These are phyloP conservation scores for Sebastes diaconus DNA, from an alignment of 2,797 vertebrate genomes.

Conservation along the genomic window DNA sequence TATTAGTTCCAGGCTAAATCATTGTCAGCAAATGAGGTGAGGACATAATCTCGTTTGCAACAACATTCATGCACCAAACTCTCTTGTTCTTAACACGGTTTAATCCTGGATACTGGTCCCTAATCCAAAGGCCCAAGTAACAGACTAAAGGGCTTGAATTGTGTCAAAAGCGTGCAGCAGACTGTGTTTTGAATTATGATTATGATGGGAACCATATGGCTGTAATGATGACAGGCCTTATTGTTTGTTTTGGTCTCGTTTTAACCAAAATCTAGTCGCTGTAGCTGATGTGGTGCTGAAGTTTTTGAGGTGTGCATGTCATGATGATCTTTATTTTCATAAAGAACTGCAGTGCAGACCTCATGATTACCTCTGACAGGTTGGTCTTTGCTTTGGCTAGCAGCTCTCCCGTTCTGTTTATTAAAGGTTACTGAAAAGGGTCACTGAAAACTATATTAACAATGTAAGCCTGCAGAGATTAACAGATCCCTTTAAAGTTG, in stretches of 20 bases:
- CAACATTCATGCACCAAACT: conserved; percentile 8
- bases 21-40: conserved; percentile 11
- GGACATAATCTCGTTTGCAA: conserved; percentile 12
- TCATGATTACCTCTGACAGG: conserved; percentile 43
- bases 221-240: conserved; percentile 25
- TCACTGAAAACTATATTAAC: conserved; percentile 17
- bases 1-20: neutral
- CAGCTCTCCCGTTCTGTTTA: conserved; percentile 19
- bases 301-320: conserved; percentile 28
- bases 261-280: conserved; percentile 24
- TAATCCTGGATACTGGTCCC: conserved; percentile 7
- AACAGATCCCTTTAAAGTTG: conserved; percentile 12
- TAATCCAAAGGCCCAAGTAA: conserved; percentile 14
- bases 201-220: conserved; percentile 41
- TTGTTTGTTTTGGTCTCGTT: conserved; percentile 50
- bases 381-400: conserved; percentile 43
- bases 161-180: conserved; percentile 31
- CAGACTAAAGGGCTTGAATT: conserved; percentile 32
- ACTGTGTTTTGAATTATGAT: conserved; percentile 29
- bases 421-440: conserved; percentile 24
- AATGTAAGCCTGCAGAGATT: conserved; percentile 1
- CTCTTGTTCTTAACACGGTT: neutral
- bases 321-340: conserved; percentile 42
- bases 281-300: conserved; percentile 1
- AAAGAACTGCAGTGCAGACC: conserved; percentile 1